phyloP scores from a whole-genome alignment of 2,113 vertebrate genomes.

The Carassius gibelio region DNA sequence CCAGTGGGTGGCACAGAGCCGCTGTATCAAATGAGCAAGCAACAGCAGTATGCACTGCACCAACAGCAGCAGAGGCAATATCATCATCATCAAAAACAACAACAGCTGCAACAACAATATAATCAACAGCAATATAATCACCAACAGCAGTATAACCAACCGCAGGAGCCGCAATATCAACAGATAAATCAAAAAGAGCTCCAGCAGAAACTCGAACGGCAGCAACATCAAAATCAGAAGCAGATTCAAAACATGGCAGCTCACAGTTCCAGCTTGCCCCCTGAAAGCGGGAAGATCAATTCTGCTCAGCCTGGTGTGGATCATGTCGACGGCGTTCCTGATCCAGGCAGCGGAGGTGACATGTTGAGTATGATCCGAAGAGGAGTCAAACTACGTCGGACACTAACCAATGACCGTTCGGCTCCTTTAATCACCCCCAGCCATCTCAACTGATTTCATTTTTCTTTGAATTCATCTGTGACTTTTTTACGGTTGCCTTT shows the following conservation, averaged over 20 bases:
- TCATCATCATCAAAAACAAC: slow-evolving; percentile 41
- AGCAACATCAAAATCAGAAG: slow-evolving; percentile 35
- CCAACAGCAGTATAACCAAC: slow-evolving; percentile 8
- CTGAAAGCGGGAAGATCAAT: slow-evolving; percentile 3
- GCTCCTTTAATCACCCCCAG: slow-evolving; percentile 73
- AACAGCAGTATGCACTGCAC: slow-evolving; percentile 55
- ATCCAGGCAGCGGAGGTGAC: slow-evolving; percentile 45
- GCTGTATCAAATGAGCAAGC: slow-evolving; percentile 57
- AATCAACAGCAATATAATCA: slow-evolving; percentile 28
- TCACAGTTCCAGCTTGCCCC: slow-evolving; percentile 58
- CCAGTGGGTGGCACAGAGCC: slow-evolving; percentile 63
- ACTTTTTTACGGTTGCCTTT: slow-evolving; percentile 19
- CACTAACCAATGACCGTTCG: slow-evolving; percentile 78
- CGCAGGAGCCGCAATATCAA: slow-evolving; percentile 16
- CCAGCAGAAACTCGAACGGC: slow-evolving; percentile 34
- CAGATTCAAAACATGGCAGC: background rate
- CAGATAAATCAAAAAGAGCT: slow-evolving; percentile 32
- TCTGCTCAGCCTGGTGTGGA: slow-evolving; percentile 23
- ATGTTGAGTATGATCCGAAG: slow-evolving; percentile 75
- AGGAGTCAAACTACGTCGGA: slow-evolving; percentile 72
- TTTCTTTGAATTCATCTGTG: background rate
- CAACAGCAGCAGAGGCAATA: slow-evolving; percentile 55
- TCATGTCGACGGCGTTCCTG: slow-evolving; percentile 22
- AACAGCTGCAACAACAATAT: slow-evolving; percentile 32
- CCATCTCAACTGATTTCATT: slow-evolving; percentile 64